Evolutionary conservation across 2,113 vertebrate species (phyloP).

Genomic region (Struthio camelus): DNA sequence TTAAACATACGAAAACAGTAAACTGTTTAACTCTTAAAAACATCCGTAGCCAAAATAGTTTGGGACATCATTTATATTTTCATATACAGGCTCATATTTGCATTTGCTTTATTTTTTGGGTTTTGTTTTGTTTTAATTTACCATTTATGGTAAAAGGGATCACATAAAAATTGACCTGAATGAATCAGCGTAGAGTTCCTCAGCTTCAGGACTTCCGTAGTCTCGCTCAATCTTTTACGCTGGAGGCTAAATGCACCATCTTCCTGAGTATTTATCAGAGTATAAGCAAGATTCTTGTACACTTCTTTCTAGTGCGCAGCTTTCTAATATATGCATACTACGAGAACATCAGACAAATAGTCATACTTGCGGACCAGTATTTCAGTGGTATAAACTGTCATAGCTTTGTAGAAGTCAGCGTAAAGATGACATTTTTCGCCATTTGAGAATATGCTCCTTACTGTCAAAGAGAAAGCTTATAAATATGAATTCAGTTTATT

Average conservation of each 20-base stretch:
- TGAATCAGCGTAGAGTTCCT: not conserved
- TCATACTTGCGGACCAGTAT: not conserved
- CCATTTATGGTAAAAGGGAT: not conserved
- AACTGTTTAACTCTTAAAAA: constrained; percentile 44
- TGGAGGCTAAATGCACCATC: not conserved
- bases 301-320: not conserved
- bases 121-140: not conserved
- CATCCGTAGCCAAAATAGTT: constrained; percentile 41
- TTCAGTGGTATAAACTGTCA: not conserved
- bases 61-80: constrained; percentile 46
- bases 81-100: constrained; percentile 24
- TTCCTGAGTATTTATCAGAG: not conserved
- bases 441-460: not conserved
- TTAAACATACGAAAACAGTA: constrained; percentile 54
- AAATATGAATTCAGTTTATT: constrained; percentile 48
- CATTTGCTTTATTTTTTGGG: not conserved
- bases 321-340: not conserved
- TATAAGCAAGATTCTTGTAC: constrained; percentile 30
- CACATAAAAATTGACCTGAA: constrained; percentile 24
- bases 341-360: not conserved
- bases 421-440: not conserved
- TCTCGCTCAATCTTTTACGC: not conserved
- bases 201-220: not conserved
- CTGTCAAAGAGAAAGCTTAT: constrained; percentile 11
- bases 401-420: not conserved